Evolutionary conservation across 1,140 invertebrate genomes (phyloP).

Genomic region (Yoshiicerus persimilis): DNA sequence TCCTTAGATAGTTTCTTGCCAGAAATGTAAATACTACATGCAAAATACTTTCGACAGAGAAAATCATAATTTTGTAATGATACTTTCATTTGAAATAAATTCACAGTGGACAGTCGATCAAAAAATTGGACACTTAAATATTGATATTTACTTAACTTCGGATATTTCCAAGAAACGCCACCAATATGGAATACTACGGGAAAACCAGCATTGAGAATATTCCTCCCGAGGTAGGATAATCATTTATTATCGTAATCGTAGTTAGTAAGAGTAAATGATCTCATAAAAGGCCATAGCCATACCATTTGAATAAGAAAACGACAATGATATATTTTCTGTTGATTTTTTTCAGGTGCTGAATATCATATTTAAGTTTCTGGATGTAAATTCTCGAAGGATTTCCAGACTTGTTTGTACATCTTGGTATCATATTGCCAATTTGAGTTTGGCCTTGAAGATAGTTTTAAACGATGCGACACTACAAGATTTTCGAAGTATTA

Average conservation of each 20-base stretch:
- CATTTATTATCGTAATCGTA: no score
- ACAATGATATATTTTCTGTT: background rate
- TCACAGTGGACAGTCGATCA: background rate
- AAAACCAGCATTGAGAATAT: background rate
- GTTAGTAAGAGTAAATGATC: no score
- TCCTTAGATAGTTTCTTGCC: no score
- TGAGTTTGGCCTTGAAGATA: background rate
- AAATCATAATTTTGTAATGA: no score
- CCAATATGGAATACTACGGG: background rate
- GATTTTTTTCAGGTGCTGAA: background rate
- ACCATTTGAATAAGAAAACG: no score
- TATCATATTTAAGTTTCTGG: background rate
- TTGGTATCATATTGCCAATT: background rate
- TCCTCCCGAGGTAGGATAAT: background rate
- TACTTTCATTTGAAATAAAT: no score
- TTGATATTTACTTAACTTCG: no score
- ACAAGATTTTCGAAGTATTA: background rate
- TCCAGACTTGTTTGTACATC: background rate
- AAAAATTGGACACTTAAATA: background rate
- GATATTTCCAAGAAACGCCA: background rate
- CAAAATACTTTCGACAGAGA: no score
- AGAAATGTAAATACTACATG: no score
- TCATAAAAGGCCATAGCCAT: no score
- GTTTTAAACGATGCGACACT: background rate
- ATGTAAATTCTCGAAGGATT: background rate